Conservation (phyloP, 2,888 invertebrate species). For the Cheiracanthium punctorium region DNA sequence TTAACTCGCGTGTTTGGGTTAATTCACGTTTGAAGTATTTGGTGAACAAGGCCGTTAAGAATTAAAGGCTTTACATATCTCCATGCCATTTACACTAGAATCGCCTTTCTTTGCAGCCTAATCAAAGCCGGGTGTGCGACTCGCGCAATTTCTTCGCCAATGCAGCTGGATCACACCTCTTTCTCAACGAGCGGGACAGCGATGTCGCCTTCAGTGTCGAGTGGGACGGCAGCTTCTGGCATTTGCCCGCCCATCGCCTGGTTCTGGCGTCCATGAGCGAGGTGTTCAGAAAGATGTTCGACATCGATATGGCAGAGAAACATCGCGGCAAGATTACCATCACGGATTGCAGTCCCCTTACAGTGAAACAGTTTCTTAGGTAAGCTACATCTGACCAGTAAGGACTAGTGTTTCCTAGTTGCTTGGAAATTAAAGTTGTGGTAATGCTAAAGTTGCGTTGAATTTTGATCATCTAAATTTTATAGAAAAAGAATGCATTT, state of each 20-base stretch:
- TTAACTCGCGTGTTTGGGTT: too few species aligned
- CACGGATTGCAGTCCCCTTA: constrained; percentile 20
- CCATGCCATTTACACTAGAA: too few species aligned
- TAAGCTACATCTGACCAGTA: not conserved
- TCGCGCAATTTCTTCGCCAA: not conserved
- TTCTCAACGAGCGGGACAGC: constrained; percentile 48
- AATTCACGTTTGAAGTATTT: too few species aligned
- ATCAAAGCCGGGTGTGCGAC: not conserved
- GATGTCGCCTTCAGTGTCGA: constrained; percentile 48
- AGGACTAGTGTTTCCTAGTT: not conserved
- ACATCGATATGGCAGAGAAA: constrained; percentile 42
- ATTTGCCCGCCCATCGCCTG: constrained; percentile 46
- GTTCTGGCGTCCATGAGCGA: constrained; percentile 52
- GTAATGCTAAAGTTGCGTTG: too few species aligned
- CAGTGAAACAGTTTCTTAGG: constrained; percentile 48
- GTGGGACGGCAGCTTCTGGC: constrained; percentile 25
- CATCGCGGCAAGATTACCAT: constrained; percentile 26
- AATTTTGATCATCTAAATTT: too few species aligned
- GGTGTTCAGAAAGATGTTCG: constrained; percentile 47
- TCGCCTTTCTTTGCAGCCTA: too few species aligned
- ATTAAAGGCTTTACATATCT: too few species aligned
- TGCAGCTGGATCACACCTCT: constrained; percentile 34
- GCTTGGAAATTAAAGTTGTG: not conserved
- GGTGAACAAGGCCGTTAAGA: too few species aligned
- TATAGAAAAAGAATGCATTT: too few species aligned